These are phyloP conservation scores for Metalampra italica DNA, from an alignment of 2,888 invertebrate species.

Conservation along the genomic window DNA sequence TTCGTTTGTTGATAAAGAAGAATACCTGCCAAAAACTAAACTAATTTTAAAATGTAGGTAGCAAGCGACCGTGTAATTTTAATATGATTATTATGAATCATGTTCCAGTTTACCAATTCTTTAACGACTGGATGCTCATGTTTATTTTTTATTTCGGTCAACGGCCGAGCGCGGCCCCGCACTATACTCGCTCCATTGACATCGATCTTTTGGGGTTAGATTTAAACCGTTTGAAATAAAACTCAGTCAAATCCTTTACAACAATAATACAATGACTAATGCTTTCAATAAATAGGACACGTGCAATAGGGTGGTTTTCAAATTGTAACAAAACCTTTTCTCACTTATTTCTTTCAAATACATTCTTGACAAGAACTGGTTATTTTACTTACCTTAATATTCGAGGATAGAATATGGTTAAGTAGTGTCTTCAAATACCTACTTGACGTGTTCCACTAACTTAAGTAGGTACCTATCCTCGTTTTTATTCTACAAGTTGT, in stretches of 20 bases:
- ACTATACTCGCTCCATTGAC: constrained; percentile 63
- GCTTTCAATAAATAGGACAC: constrained; percentile 1
- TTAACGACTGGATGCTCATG: constrained; percentile 42
- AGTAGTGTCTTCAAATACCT: no score
- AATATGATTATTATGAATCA: constrained; percentile 34
- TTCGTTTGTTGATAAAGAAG: no score
- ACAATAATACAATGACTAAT: neutral
- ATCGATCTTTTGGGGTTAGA: constrained; percentile 62
- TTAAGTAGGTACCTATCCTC: neutral
- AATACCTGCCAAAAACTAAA: no score
- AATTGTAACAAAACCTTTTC: neutral
- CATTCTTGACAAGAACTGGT: neutral
- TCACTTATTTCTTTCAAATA: neutral
- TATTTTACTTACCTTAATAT: neutral
- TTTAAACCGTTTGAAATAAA: constrained; percentile 37
- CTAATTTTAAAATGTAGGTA: neutral
- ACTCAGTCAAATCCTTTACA: constrained; percentile 6
- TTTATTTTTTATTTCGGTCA: constrained; percentile 72
- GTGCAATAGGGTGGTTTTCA: neutral
- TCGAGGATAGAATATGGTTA: no score
- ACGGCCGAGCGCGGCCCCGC: constrained; percentile 59
- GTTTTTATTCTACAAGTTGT: neutral
- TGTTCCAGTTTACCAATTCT: constrained; percentile 54
- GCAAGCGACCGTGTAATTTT: neutral
- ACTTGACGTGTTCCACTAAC: no score